These are phyloP conservation scores for Indicator indicator DNA, from an alignment of 2,113 vertebrate genomes.

Conservation along the genomic window DNA sequence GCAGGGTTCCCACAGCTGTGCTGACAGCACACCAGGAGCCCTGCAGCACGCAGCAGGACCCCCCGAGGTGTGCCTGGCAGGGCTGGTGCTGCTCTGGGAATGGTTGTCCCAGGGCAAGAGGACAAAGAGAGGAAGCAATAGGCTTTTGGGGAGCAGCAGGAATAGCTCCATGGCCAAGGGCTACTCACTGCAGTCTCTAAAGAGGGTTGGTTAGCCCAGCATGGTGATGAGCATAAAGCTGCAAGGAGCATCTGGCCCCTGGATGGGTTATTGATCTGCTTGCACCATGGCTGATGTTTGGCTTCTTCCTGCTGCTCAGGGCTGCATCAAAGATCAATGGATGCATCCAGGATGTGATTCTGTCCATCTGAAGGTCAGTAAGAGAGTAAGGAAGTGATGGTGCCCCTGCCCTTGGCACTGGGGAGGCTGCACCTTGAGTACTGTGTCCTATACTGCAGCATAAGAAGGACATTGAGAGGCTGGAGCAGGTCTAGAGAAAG, in stretches of 20 bases:
- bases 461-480: too few species aligned
- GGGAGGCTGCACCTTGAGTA: too few species aligned
- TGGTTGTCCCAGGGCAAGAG: background rate
- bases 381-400: background rate
- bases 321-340: background rate
- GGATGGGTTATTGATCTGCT: background rate
- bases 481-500: too few species aligned
- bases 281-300: background rate
- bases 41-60: background rate
- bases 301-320: background rate
- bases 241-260: background rate
- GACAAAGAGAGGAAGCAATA: background rate
- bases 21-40: background rate
- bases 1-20: background rate
- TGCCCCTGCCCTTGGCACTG: too few species aligned
- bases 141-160: background rate
- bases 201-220: background rate
- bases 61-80: background rate
- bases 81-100: accelerated
- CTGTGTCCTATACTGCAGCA: too few species aligned
- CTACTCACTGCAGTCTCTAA: accelerated
- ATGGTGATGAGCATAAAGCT: background rate
- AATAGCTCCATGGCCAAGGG: background rate
- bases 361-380: background rate
- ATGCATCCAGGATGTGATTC: background rate